Evolutionary conservation across 2,113 vertebrate species (phyloP).

Genomic region (Sylvilagus bachmani): DNA sequence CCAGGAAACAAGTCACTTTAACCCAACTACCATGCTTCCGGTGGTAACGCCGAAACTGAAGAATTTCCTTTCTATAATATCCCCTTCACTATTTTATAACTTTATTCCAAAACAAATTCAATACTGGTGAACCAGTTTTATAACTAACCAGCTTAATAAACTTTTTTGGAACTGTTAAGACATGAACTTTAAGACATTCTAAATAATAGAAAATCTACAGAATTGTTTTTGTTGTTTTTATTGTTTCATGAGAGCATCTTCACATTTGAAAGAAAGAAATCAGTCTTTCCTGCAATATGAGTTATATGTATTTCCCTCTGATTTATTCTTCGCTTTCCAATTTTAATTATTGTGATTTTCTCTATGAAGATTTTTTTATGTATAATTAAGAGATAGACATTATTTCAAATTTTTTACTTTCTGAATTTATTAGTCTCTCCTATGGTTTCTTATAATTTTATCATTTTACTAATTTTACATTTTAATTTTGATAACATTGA

Average conservation of each 20-base stretch:
- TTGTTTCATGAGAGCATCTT: background rate
- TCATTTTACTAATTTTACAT: background rate
- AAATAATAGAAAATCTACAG: background rate
- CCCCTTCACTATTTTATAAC: background rate
- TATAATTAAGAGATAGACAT: background rate
- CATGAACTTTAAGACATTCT: background rate
- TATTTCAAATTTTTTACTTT: no score
- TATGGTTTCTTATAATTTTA: background rate
- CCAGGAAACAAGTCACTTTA: constrained; percentile 6
- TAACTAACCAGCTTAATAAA: background rate
- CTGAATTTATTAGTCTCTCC: background rate
- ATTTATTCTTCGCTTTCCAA: background rate
- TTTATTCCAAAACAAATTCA: constrained; percentile 17
- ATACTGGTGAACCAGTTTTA: constrained; percentile 9
- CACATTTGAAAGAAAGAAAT: background rate
- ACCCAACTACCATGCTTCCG: background rate
- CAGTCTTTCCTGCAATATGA: background rate
- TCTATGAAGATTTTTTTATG: background rate
- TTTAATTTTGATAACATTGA: constrained; percentile 10
- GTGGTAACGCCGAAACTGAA: background rate
- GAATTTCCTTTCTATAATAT: constrained; percentile 8
- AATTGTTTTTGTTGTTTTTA: background rate
- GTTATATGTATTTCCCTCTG: background rate
- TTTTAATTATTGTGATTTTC: background rate
- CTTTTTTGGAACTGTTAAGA: constrained; percentile 4